Percentiles rank a stretch among this genome's conserved stretches.
phyloP scores from a whole-genome alignment of 92 coral and sea anemone species.

The Epizoanthus illoricatus region DNA sequence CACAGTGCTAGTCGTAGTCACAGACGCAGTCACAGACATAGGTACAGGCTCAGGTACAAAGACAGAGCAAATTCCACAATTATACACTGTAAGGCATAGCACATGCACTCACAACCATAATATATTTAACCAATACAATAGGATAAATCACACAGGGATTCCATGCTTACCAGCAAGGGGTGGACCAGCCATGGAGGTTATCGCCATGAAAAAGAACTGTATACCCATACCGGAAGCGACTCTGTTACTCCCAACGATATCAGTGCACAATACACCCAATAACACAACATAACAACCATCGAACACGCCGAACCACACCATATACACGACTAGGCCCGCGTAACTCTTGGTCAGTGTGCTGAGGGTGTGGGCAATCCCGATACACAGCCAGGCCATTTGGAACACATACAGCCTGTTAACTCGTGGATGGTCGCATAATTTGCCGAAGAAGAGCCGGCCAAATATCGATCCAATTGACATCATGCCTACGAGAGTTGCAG shows the following conservation, averaged over 20 bases:
- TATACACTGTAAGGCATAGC: neutral
- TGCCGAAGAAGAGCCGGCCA: constrained; percentile 97
- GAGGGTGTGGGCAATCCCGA: constrained; percentile 81
- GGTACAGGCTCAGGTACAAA: too few relatives aligned
- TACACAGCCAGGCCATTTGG: constrained; percentile 83
- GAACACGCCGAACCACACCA: constrained; percentile 92
- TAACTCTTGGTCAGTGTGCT: constrained; percentile 83
- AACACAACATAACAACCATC: constrained; percentile 93
- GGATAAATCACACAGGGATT: too few relatives aligned
- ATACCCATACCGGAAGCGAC: constrained; percentile 96
- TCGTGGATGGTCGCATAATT: constrained; percentile 91
- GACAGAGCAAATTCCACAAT: neutral
- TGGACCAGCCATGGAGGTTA: constrained; percentile 90
- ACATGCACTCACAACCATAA: too few relatives aligned
- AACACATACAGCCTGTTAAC: constrained; percentile 91
- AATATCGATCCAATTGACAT: constrained; percentile 97
- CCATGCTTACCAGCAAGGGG: constrained; percentile 81
- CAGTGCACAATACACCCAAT: constrained; percentile 87
- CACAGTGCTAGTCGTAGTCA: too few relatives aligned
- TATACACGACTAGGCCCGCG: constrained; percentile 81
- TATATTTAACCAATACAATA: too few relatives aligned
- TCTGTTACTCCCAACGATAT: constrained; percentile 85
- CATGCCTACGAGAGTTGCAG: constrained; percentile 88
- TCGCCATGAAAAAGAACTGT: constrained; percentile 94
- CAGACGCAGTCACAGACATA: too few relatives aligned